phyloP scores from a whole-genome alignment of 2,113 vertebrate genomes.

The Acrocephalus kingi region DNA sequence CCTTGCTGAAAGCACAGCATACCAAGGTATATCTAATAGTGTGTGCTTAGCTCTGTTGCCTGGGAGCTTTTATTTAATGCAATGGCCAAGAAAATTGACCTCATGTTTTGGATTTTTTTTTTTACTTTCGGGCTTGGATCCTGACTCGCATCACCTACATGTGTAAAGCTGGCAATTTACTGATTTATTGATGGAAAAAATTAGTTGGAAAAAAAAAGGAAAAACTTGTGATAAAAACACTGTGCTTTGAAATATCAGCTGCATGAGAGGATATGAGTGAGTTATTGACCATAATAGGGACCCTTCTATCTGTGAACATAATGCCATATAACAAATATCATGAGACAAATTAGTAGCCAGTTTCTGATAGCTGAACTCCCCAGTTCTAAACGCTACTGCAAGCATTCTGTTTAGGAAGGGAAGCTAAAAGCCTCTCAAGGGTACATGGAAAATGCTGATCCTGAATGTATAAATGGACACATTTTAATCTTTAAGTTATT shows the following conservation, averaged over 20 bases:
- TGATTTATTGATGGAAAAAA: conserved; percentile 42
- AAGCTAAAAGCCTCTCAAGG: conserved; percentile 39
- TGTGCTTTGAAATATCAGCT: conserved; percentile 61
- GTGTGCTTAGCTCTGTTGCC: conserved; percentile 42
- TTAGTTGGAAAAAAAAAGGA: conserved; percentile 48
- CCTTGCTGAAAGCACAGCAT: background rate
- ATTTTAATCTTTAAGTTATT: conserved; percentile 52
- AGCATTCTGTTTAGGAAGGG: conserved; percentile 51
- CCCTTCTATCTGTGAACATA: background rate
- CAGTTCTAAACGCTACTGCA: background rate
- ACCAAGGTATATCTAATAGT: conserved; percentile 15
- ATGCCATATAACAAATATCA: background rate
- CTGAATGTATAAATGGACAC: conserved; percentile 25
- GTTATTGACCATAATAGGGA: background rate
- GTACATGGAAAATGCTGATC: conserved; percentile 43
- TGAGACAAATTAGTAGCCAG: background rate
- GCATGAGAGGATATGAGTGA: background rate
- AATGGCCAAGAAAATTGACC: conserved; percentile 49
- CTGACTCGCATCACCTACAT: background rate
- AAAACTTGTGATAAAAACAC: conserved; percentile 13
- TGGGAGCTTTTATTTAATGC: conserved; percentile 59
- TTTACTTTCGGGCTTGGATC: background rate
- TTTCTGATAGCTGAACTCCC: background rate
- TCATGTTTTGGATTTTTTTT: background rate
- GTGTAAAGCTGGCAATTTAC: conserved; percentile 54